Conservation (phyloP, 37 sponge, comb jelly and placozoan species). For the Bolinopsis microptera region DNA sequence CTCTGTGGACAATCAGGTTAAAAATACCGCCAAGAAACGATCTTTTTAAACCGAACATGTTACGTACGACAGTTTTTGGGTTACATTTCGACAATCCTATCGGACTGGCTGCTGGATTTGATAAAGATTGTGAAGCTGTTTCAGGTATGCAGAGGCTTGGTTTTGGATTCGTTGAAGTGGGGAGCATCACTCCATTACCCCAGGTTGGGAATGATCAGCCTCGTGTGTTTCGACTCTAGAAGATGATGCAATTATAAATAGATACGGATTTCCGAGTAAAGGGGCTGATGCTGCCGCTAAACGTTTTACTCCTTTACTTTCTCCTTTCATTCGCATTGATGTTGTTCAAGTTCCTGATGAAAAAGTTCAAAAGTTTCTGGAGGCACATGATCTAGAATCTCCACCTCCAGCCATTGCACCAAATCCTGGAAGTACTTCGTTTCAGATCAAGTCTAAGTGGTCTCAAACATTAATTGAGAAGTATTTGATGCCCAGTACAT, state of each 20-base stretch:
- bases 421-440: background rate
- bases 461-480: background rate
- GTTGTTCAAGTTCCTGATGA: background rate
- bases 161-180: constrained; percentile 92
- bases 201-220: constrained; percentile 86
- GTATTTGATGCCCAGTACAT: too few species aligned
- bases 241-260: constrained; percentile 90
- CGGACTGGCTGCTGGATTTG: constrained; percentile 96
- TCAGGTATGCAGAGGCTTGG: constrained; percentile 75
- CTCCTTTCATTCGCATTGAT: background rate
- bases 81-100: constrained; percentile 76
- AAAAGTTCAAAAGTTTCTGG: background rate
- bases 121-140: constrained; percentile 88
- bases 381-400: background rate
- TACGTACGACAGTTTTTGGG: constrained; percentile 50
- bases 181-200: constrained; percentile 87
- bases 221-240: constrained; percentile 84
- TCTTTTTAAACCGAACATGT: background rate
- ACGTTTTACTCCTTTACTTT: background rate
- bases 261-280: constrained; percentile 71
- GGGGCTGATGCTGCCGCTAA: constrained; percentile 5
- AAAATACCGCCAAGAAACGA: background rate
- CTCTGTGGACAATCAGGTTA: background rate
- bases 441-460: background rate
- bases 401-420: background rate